Evolutionary conservation across 2,113 vertebrate species (phyloP), one percentile per base, ranked within the genome.

Genomic region (Chionodraco myersi): DNA sequence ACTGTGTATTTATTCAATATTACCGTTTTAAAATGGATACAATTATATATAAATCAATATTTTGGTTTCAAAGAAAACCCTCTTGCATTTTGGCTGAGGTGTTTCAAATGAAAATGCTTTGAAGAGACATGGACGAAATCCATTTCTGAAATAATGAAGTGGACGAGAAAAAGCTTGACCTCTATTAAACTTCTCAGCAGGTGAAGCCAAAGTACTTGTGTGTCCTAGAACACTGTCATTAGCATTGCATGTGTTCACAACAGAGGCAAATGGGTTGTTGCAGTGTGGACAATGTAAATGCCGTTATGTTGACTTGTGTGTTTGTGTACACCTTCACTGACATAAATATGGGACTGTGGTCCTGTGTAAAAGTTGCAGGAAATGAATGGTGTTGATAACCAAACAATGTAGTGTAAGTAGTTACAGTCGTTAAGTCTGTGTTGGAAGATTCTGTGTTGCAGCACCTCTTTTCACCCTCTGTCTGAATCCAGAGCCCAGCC

Each of bases 241-340:
- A 64, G 16, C 34, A 44, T 9, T 45, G 71, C 5, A 3, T 87
- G 88, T 89, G 5, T 82, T 87, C 86, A 88, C 79, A 90, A 89
- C 86, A 88, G 61, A 56, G 2, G 5, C 2, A 70, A 82, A 71
- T 80, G 54, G 57, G 3, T 58, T 51, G 53, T 1, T 3, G 36
- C 60, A 15, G 3, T 86, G 84, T 85, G 82, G 82, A 84, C 82
- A 89, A 80, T 79, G 79, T 89, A 75, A 88, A 83, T 81, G 64
- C 15, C 9, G 59, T 3, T 71, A 64, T 69, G 16, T 73, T 56
- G 68, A 65, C 57, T 36, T 58, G 11, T 74, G 36, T 44, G 16
- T 71, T 9, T 67, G 44, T 6, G 67, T 82, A 21, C 16, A 45
- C 3, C 4, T 53, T 12, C 12, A 10, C 15, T 26, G 21, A 18